These are phyloP conservation scores for Brachionus rotundiformis DNA, from an alignment of 1,140 invertebrate genomes.

Conservation along the genomic window DNA sequence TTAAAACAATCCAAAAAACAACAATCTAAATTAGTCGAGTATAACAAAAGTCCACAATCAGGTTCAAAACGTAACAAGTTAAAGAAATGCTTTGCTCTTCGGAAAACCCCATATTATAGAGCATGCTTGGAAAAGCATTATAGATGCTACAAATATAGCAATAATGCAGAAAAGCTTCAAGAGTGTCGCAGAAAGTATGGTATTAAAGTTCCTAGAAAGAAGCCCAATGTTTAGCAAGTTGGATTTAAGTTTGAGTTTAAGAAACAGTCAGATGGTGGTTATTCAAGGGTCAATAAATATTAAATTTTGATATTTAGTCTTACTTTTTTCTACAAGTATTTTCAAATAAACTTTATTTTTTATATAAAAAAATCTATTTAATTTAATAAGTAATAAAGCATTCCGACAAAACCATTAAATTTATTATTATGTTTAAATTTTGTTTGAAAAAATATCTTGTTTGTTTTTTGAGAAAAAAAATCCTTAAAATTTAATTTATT, in stretches of 20 bases:
- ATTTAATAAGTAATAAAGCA: not conserved
- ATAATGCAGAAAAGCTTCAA: conserved; percentile 18
- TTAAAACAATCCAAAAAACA: conserved; percentile 5
- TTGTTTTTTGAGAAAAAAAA: not conserved
- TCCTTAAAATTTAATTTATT: not conserved
- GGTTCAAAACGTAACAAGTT: not conserved
- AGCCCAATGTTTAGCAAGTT: not conserved
- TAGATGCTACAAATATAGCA: conserved; percentile 11
- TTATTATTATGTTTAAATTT: not conserved
- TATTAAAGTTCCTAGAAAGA: conserved; percentile 7
- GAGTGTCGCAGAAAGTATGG: conserved; percentile 13
- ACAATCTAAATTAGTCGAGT: conserved; percentile 4
- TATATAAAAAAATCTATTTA: conserved; percentile 9
- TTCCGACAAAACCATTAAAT: not conserved
- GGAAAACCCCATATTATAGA: not conserved
- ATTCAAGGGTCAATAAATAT: conserved; percentile 27
- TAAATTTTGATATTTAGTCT: conserved; percentile 9
- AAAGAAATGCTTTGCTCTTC: conserved; percentile 9
- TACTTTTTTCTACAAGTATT: not conserved
- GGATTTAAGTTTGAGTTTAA: not conserved
- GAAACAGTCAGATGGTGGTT: conserved; percentile 45
- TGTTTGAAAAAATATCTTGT: not conserved
- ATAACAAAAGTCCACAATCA: not conserved
- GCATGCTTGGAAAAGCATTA: conserved; percentile 21
- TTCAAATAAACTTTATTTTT: not conserved